Base-by-base conservation (phyloP, 2,888 invertebrate species). In the Platycheirus albimanus region DNA sequence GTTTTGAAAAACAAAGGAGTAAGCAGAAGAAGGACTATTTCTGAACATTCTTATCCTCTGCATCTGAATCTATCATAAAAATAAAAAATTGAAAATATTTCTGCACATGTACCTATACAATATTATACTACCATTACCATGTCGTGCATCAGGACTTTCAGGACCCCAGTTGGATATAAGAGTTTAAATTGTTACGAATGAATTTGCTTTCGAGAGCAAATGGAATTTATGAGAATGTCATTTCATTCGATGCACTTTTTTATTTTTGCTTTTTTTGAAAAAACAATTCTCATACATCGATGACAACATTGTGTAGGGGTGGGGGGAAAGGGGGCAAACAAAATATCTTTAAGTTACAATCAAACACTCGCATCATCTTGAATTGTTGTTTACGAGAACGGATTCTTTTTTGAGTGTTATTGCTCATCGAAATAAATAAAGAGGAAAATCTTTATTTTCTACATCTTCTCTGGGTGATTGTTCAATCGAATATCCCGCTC, bases 101-200 rank as follows among this genome's bases (percentile, higher is more conserved):
- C 15, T 49, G 24, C 28, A n/a, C n/a, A n/a, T n/a, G n/a, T n/a
- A n/a, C n/a, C n/a, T n/a, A n/a, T n/a, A n/a, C n/a, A n/a, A n/a
- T n/a, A n/a, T n/a, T n/a, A n/a, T n/a, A n/a, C n/a, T n/a, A n/a
- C n/a, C n/a, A n/a, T n/a, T n/a, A n/a, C n/a, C n/a, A n/a, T n/a
- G n/a, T n/a, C n/a, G 38, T 11, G 20, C 30, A 33, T 33, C 30
- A 33, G 8, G 30, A 33, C n/a, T n/a, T n/a, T 24, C 24, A 54
- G 36, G 24, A 15, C 7, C n/a, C 30, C 28, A 43, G 30, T 43
- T 38, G 41, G 56, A 80, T 70, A 61, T 66, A 56, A 76, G 61
- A 76, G 76, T 58, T 81, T 66, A 61, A 71, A 52, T 45, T 81
- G 36, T 76, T 58, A 76, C 66, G 70, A 76, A 76, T 71, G 51